These are phyloP conservation scores for Adelges cooleyi DNA, from an alignment of 1,140 invertebrate species.

Conservation along the genomic window DNA sequence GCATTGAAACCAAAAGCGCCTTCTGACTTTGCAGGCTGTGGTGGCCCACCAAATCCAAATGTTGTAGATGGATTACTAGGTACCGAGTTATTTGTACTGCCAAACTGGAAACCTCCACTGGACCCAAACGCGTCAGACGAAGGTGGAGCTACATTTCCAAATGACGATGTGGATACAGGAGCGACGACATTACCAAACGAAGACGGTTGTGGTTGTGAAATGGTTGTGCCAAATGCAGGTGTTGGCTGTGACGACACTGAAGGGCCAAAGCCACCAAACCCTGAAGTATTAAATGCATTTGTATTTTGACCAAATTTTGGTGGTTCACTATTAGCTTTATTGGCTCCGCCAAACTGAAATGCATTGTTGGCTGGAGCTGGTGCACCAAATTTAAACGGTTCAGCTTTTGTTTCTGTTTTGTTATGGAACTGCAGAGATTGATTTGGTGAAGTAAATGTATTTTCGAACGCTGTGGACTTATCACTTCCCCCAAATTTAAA, in stretches of 20 bases:
- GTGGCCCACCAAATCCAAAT: no score
- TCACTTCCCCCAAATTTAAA: constrained; percentile 2
- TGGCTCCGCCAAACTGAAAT: no score
- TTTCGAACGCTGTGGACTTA: not conserved
- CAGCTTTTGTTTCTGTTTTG: not conserved
- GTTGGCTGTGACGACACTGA: no score
- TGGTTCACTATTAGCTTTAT: no score
- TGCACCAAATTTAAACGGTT: constrained; percentile 19
- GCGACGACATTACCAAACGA: not conserved
- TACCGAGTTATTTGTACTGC: no score
- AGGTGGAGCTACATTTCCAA: not conserved
- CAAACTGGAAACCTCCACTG: constrained; percentile 5
- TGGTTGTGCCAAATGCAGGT: not conserved
- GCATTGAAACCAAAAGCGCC: not conserved
- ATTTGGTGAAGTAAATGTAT: not conserved
- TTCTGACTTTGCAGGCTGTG: not conserved
- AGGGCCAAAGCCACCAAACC: no score
- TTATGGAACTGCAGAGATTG: not conserved
- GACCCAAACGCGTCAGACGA: not conserved
- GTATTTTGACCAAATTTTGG: constrained; percentile 3
- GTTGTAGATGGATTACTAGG: no score
- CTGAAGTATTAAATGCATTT: no score
- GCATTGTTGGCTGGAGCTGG: no score
- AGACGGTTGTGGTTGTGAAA: not conserved
- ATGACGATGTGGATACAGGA: not conserved